Base-by-base conservation (phyloP, 2,888 invertebrate species). In the Macrophya alboannulata region DNA sequence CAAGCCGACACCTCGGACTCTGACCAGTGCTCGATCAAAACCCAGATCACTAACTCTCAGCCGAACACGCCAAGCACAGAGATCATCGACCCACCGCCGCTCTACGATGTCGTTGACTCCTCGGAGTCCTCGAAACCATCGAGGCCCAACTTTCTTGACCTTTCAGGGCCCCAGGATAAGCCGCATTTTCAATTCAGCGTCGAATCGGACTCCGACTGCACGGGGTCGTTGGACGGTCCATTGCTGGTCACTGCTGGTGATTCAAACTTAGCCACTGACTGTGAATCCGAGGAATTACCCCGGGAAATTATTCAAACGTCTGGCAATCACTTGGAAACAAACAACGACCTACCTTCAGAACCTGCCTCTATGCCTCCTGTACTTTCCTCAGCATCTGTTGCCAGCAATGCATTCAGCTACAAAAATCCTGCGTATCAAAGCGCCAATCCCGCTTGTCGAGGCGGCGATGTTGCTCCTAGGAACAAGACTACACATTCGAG, bases 391-490 rank as follows among this genome's bases (percentile, higher is more conserved):
- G 90, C 92, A 40, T 90, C 92, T 43, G 92, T 92, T 85, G 90
- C 90, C 82, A 91, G 89, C 85, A 91, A 92, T 1, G 94, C 95
- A 86, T 97, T 97, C 93, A 96, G 96, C 90, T 96, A 97, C 91
- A 95, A 96, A 85, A 97, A 96, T 90, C 97, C 97, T 0, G 95
- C 96, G 59, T 97, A 97, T 91, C 97, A 97, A 91, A 97, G 97
- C 87, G 97, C 97, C 17, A 96, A 97, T 91, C 95, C 97, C 8
- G 91, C 93, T 25, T 92, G 91, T 86, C 90, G 92, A 37, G 81
- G 87, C 59, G 86, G 84, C 65, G 91, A 92, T 25, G 85, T 87
- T 85, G 87, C 84, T n/a, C 85, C 87, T 76, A 92, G 91, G 81
- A 89, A 74, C 86, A 91, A 91, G 84, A 55, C 40, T 48, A 89